Conservation (phyloP, 2,113 vertebrate genomes). For the Tringa solitaria region DNA sequence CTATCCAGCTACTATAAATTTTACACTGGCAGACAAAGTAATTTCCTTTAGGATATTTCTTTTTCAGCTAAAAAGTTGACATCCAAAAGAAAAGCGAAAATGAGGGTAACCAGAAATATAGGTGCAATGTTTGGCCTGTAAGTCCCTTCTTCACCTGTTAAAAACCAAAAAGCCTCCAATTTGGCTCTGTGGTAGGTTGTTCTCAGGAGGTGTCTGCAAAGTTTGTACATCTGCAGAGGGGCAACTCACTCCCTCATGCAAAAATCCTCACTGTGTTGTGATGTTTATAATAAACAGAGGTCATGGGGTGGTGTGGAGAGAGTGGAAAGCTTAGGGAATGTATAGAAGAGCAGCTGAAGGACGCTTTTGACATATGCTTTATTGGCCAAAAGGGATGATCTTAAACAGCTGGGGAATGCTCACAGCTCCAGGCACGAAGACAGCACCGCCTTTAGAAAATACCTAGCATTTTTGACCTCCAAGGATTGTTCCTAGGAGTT, state of each 20-base stretch:
- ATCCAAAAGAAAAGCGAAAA: not conserved
- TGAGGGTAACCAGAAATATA: not conserved
- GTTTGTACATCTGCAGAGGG: not conserved
- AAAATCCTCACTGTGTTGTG: not conserved
- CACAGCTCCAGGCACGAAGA: not conserved
- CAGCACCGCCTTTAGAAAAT: not conserved
- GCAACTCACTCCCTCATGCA: rapidly evolving
- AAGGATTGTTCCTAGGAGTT: not conserved
- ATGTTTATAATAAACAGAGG: not conserved
- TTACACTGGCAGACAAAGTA: not conserved
- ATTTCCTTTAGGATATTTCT: not conserved
- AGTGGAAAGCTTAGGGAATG: not conserved
- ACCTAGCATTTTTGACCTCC: not conserved
- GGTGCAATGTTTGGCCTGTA: rapidly evolving
- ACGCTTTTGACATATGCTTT: not conserved
- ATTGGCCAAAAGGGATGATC: not conserved
- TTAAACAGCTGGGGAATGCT: not conserved
- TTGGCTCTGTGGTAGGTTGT: not conserved
- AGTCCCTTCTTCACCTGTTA: not conserved
- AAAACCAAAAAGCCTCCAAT: not conserved
- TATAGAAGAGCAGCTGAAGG: not conserved
- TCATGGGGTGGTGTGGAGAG: not conserved
- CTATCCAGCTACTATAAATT: not conserved
- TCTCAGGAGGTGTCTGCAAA: not conserved
- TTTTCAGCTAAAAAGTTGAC: not conserved